Percentiles rank a stretch among this genome's conserved stretches.
These are phyloP conservation scores for Lanistes nyassanus DNA, from an alignment of 1,140 invertebrate genomes.

Conservation along the genomic window DNA sequence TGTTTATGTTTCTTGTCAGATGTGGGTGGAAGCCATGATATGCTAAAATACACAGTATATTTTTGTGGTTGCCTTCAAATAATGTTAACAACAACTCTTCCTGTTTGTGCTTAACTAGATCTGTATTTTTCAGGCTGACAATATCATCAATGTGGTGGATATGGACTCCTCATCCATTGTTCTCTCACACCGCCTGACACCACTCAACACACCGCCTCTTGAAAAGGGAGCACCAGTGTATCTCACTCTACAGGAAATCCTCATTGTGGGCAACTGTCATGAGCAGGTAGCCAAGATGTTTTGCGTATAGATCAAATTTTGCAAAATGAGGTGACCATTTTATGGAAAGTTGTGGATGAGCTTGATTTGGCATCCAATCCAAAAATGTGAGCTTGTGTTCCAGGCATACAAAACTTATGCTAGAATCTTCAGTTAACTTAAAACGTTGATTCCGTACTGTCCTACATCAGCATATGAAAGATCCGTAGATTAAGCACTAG, in stretches of 20 bases:
- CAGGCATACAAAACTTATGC: too few species aligned
- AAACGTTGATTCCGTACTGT: too few species aligned
- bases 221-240: conserved; percentile 80
- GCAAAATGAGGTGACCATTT: too few species aligned
- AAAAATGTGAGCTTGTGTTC: too few species aligned
- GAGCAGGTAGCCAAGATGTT: conserved; percentile 75
- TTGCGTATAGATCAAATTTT: background rate
- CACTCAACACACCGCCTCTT: conserved; percentile 85
- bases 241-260: conserved; percentile 89
- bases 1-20: background rate
- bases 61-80: background rate
- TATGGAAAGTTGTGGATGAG: too few species aligned
- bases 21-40: background rate
- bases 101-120: background rate
- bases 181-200: conserved; percentile 79
- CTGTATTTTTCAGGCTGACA: conserved; percentile 75
- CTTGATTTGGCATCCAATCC: too few species aligned
- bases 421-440: too few species aligned
- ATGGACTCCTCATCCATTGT: conserved; percentile 85
- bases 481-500: too few species aligned
- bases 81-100: background rate
- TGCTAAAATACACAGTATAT: background rate
- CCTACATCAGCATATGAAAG: too few species aligned
- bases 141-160: conserved; percentile 86
- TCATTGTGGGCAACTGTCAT: conserved; percentile 92